phyloP scores from a whole-genome alignment of 2,797 vertebrate genomes.

The Champsocephalus gunnari region DNA sequence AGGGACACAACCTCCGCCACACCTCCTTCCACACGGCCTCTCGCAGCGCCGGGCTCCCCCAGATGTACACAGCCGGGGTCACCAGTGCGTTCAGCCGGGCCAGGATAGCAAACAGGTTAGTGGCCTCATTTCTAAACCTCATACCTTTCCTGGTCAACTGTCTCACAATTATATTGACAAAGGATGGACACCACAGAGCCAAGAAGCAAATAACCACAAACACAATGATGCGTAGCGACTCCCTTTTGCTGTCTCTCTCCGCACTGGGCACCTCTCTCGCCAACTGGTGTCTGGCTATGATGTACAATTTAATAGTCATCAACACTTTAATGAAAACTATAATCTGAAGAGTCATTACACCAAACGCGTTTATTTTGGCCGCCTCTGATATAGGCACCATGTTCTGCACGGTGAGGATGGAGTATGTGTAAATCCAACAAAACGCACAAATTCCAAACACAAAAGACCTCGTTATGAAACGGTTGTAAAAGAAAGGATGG shows the following conservation, averaged over 20 bases:
- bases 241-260: slow-evolving; percentile 82
- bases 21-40: slow-evolving; percentile 72
- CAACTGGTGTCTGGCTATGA: slow-evolving; percentile 84
- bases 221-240: slow-evolving; percentile 85
- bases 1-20: slow-evolving; percentile 71
- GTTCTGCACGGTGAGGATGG: slow-evolving; percentile 80
- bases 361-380: slow-evolving; percentile 83
- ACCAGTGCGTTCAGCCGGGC: slow-evolving; percentile 84
- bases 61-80: slow-evolving; percentile 84
- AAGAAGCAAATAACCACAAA: slow-evolving; percentile 86
- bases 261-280: slow-evolving; percentile 77
- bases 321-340: slow-evolving; percentile 82
- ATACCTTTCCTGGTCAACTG: slow-evolving; percentile 75
- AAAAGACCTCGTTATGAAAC: slow-evolving; percentile 68
- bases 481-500: slow-evolving; percentile 85
- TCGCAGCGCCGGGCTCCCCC: slow-evolving; percentile 84
- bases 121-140: slow-evolving; percentile 83
- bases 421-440: slow-evolving; percentile 85
- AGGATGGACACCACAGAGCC: slow-evolving; percentile 85
- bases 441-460: slow-evolving; percentile 79
- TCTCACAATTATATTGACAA: slow-evolving; percentile 82
- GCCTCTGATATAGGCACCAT: slow-evolving; percentile 81
- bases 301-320: slow-evolving; percentile 85
- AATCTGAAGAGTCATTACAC: slow-evolving; percentile 82
- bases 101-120: slow-evolving; percentile 84